Evolutionary conservation across 2,797 vertebrate genomes (phyloP).

Genomic region (Hylomyscus alleni): DNA sequence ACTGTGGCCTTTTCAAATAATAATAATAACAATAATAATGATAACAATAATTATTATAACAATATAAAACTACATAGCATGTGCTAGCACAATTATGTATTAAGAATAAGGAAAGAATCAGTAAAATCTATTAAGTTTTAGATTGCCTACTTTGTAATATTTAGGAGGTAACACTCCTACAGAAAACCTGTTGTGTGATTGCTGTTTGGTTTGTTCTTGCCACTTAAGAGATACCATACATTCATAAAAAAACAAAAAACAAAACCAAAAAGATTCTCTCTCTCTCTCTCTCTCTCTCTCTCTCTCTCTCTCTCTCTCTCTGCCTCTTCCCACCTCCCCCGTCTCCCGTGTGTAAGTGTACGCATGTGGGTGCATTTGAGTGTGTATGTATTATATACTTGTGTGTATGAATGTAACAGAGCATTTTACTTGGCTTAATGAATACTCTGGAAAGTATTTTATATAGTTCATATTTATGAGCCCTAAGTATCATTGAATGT

Average conservation of each 20-base stretch:
- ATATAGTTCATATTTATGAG: background rate
- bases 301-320: too few relatives aligned
- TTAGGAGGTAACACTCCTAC: background rate
- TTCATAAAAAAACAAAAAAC: too few relatives aligned
- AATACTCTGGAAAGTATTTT: constrained; percentile 30
- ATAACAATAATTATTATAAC: background rate
- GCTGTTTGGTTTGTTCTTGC: background rate
- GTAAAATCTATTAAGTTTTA: background rate
- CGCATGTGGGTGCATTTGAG: background rate
- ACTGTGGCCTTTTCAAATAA: background rate
- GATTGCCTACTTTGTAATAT: background rate
- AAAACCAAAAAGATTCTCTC: background rate
- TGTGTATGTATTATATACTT: too few relatives aligned
- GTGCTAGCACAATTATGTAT: background rate
- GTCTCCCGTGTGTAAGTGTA: too few relatives aligned
- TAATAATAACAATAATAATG: background rate
- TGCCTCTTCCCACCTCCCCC: too few relatives aligned
- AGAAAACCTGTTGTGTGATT: background rate
- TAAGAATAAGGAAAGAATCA: constrained; percentile 39
- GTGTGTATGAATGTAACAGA: too few relatives aligned
- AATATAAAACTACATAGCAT: background rate
- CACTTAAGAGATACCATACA: too few relatives aligned
- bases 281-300: too few relatives aligned
- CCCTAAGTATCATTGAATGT: background rate
- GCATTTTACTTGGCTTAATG: background rate